Base-by-base conservation (phyloP, 2,113 vertebrate genomes). In the Clupea harengus region DNA sequence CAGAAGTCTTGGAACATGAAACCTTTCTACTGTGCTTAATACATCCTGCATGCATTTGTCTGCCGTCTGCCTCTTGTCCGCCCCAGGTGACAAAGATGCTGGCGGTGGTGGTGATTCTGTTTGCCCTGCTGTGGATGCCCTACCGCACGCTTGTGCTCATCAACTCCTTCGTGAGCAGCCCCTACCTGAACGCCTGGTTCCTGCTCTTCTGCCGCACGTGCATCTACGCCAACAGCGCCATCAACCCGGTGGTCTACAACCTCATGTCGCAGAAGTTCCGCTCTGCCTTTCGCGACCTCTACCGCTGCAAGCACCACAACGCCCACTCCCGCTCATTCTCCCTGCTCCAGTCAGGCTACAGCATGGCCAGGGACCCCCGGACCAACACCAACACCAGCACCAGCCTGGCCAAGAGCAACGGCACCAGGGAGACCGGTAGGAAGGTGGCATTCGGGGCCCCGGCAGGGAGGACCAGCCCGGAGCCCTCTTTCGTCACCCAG, bases 211-310 rank as follows among this genome's bases (percentile, higher is more conserved):
- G 95, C 85, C 88, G 93, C 22, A 93, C 88, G 0, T 96, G 95
- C 86, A 89, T 97, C 85, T 97, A 96, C 6, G 91, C 96, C 89
- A 95, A 95, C 94, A 96, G 95, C 0, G 94, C 96, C 28, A 93
- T 96, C 90, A 95, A 95, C 92, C 96, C 96, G 0, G 88, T 96
- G 6, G 90, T 96, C 82, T 96, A 96, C 91, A 96, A 96, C 83
- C 93, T 94, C 82, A 95, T 95, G 96, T 97, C 95, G 6, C 95
- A 93, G 93, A 96, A 95, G 92, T 96, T 96, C 86, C 93, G 92
- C 82, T 92, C 87, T 0, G 96, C 95, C 2, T 96, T 96, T 82
- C 90, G 91, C 0, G 88, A 72, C 3, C 93, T 96, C 45, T 97
- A 95, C 92, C 90, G 90, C 1, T 96, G 95, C 45, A 81, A 90